Conservation (phyloP, 2,888 invertebrate genomes). For the Tipula lateralis region DNA sequence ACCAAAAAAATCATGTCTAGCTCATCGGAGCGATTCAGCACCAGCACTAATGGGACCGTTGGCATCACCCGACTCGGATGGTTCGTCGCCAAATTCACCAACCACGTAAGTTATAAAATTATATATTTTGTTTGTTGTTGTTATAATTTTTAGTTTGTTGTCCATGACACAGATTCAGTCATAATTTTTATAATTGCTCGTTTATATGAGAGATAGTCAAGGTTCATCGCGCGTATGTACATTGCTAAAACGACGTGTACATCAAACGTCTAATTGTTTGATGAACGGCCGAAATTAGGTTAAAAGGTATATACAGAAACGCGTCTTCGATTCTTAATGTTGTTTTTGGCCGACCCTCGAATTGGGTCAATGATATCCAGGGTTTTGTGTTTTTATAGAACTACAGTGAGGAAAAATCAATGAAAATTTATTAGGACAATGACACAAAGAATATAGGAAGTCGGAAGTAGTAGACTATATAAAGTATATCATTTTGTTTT, state of each 20-base stretch:
- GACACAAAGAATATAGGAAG: not conserved
- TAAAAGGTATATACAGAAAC: not conserved
- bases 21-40: slow-evolving; percentile 38
- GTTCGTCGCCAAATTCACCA: not conserved
- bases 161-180: not conserved
- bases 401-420: not conserved
- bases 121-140: not conserved
- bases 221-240: not conserved
- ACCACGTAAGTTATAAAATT: not conserved
- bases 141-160: not conserved
- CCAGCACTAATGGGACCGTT: slow-evolving; percentile 25
- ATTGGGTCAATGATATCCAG: not conserved
- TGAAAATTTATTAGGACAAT: not conserved
- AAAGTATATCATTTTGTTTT: not conserved
- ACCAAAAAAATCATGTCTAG: slow-evolving; percentile 54
- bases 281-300: not conserved
- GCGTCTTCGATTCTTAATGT: not conserved
- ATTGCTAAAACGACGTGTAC: not conserved
- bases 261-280: not conserved
- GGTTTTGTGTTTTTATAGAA: not conserved
- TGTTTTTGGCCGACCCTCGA: not conserved
- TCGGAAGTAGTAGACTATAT: not conserved
- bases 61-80: slow-evolving; percentile 28
- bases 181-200: not conserved
- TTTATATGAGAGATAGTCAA: not conserved